These are phyloP conservation scores for Probosciger aterrimus DNA, from an alignment of 2,113 vertebrate species.

Conservation along the genomic window DNA sequence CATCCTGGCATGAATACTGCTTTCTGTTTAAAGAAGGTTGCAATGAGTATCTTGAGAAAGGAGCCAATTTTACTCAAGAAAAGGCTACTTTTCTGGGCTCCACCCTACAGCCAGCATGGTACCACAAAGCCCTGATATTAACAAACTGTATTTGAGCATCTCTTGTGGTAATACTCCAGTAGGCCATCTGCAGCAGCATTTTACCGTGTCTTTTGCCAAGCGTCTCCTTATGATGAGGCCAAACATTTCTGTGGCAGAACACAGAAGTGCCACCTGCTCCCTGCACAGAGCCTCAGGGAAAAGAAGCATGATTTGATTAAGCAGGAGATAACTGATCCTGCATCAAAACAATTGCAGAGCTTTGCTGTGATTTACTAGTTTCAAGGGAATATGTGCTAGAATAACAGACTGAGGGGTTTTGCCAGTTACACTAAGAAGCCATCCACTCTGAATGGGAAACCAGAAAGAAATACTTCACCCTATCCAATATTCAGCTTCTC, in stretches of 20 bases:
- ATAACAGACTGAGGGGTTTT: background rate
- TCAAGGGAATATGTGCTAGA: background rate
- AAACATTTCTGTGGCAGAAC: background rate
- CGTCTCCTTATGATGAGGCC: background rate
- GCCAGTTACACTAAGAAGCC: background rate
- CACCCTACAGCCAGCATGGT: background rate
- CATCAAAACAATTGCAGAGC: background rate
- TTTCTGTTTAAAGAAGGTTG: background rate
- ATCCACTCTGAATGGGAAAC: background rate
- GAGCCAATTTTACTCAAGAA: background rate
- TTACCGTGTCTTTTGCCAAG: background rate
- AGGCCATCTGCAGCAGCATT: background rate
- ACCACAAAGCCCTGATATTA: background rate
- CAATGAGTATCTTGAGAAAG: background rate
- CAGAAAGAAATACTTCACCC: background rate
- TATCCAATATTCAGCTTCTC: background rate
- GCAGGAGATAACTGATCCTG: background rate
- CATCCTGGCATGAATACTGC: background rate
- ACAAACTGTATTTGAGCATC: background rate
- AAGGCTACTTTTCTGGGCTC: background rate
- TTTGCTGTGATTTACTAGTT: background rate
- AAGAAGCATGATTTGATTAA: background rate
- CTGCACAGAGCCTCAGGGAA: background rate
- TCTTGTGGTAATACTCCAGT: background rate
- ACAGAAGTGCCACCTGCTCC: conserved; percentile 6